Percentiles rank a stretch among this genome's conserved stretches.
Conservation (phyloP, 2,797 vertebrate species). For the Bradypodion pumilum region DNA sequence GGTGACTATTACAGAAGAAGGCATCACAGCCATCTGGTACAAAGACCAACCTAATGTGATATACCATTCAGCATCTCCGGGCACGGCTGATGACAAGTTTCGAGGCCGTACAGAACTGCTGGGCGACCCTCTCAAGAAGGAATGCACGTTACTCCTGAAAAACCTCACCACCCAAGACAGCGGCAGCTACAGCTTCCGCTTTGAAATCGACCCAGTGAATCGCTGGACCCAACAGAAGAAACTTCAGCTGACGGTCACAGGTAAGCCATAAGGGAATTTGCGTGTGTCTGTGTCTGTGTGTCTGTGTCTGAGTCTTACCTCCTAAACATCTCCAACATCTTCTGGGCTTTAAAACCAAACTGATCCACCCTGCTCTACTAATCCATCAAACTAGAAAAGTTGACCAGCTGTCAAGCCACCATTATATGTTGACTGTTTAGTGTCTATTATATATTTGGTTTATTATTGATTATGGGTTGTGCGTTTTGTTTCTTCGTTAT, state of each 20-base stretch:
- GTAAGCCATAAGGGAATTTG: slow-evolving; percentile 57
- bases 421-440: neutral
- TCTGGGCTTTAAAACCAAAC: neutral
- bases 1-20: accelerated
- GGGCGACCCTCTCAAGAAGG: neutral
- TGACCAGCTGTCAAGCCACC: neutral
- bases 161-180: slow-evolving; percentile 44
- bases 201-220: slow-evolving; percentile 64
- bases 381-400: neutral
- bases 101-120: slow-evolving; percentile 51
- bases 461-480: too few species aligned
- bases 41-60: slow-evolving; percentile 43
- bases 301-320: too few species aligned
- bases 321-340: neutral
- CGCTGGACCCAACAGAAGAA: slow-evolving; percentile 61
- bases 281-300: too few species aligned
- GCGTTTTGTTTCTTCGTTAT: too few species aligned
- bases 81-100: neutral
- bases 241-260: slow-evolving; percentile 47
- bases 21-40: slow-evolving; percentile 77
- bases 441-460: too few species aligned
- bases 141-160: slow-evolving; percentile 67
- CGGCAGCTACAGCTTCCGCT: slow-evolving; percentile 72
- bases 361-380: neutral
- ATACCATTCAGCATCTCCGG: slow-evolving; percentile 44